phyloP scores from a whole-genome alignment of 2,113 vertebrate genomes.

The Fulica atra region DNA sequence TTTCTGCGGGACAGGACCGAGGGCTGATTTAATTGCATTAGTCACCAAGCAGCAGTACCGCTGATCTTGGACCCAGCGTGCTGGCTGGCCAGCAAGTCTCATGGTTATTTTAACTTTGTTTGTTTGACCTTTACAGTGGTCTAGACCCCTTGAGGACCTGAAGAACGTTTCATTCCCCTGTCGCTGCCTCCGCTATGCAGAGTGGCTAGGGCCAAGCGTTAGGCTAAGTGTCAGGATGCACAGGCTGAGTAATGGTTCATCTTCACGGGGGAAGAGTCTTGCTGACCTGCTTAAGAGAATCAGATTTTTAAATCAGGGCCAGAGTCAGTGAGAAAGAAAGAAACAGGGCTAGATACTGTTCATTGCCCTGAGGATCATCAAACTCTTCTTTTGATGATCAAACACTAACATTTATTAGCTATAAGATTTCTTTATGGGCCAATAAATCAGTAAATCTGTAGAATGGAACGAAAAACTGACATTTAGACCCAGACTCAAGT shows the following conservation, averaged over 20 bases:
- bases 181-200: background rate
- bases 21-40: slow-evolving; percentile 65
- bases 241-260: background rate
- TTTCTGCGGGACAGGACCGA: slow-evolving; percentile 23
- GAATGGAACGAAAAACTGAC: background rate
- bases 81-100: slow-evolving; percentile 38
- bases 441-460: background rate
- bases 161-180: background rate
- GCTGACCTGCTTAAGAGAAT: background rate
- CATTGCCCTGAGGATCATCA: background rate
- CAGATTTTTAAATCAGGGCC: background rate
- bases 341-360: background rate
- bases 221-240: background rate
- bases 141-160: background rate
- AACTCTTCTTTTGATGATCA: background rate
- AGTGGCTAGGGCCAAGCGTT: background rate
- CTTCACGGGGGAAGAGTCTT: background rate
- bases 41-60: slow-evolving; percentile 62
- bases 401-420: background rate
- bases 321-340: background rate
- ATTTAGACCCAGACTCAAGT: background rate
- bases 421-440: background rate
- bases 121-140: slow-evolving; percentile 46
- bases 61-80: slow-evolving; percentile 49
- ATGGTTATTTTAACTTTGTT: slow-evolving; percentile 37